phyloP scores from a whole-genome alignment of 1,140 invertebrate genomes.

The Arion vulgaris region DNA sequence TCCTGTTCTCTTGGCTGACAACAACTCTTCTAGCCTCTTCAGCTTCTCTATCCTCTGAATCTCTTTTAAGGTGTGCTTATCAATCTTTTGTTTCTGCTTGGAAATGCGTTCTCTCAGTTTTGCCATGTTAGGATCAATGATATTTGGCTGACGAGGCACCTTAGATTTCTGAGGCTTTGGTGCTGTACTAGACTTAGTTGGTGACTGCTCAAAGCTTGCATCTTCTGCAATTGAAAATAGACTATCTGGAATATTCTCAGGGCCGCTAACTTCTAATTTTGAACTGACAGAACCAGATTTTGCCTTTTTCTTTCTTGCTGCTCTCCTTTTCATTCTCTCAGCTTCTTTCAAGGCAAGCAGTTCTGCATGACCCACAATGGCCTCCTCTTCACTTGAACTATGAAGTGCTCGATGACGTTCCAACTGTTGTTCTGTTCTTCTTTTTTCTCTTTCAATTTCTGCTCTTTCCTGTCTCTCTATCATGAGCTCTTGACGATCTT shows the following conservation, averaged over 20 bases:
- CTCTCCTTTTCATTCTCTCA: conserved; percentile 41
- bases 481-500: conserved; percentile 35
- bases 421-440: conserved; percentile 28
- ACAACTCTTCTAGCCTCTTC: conserved; percentile 61
- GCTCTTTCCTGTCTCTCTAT: conserved; percentile 37
- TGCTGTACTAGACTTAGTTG: conserved; percentile 37
- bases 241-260: conserved; percentile 24
- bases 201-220: conserved; percentile 40
- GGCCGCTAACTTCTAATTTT: not conserved
- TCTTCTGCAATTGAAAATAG: conserved; percentile 57
- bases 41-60: conserved; percentile 61
- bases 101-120: conserved; percentile 59
- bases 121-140: conserved; percentile 71
- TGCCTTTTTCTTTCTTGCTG: conserved; percentile 35
- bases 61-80: conserved; percentile 56
- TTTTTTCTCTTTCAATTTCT: conserved; percentile 33
- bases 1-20: conserved; percentile 57
- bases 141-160: conserved; percentile 48
- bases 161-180: not conserved
- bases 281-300: conserved; percentile 7
- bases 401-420: conserved; percentile 20
- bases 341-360: conserved; percentile 34
- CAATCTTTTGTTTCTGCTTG: conserved; percentile 56
- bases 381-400: conserved; percentile 53
- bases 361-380: conserved; percentile 51